These are phyloP conservation scores for Epinephelus fuscoguttatus DNA, from an alignment of 2,113 vertebrate species.

Conservation along the genomic window DNA sequence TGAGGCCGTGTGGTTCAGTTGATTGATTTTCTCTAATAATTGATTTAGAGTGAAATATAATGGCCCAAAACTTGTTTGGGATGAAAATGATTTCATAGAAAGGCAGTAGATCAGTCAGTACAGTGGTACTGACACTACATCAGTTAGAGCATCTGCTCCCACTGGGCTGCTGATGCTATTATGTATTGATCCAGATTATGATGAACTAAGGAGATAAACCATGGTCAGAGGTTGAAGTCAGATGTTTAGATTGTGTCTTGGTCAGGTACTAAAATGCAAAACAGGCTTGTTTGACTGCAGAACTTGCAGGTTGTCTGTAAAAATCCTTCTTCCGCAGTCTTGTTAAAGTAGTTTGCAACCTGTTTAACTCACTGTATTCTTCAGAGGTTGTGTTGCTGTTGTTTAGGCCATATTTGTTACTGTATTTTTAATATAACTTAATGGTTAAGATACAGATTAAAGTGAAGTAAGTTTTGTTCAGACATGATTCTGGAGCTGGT, in stretches of 20 bases:
- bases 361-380: neutral
- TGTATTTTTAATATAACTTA: neutral
- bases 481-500: neutral
- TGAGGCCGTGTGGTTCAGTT: neutral
- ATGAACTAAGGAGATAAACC: neutral
- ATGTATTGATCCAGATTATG: neutral
- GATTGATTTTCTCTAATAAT: neutral
- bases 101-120: neutral
- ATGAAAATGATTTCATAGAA: neutral
- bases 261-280: conserved; percentile 5
- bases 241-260: conserved; percentile 12
- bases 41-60: conserved; percentile 6
- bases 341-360: neutral
- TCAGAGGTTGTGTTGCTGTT: neutral
- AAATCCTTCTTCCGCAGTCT: neutral
- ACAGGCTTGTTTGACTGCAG: conserved; percentile 1
- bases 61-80: neutral
- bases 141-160: neutral
- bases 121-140: neutral
- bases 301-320: neutral
- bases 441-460: neutral
- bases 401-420: neutral
- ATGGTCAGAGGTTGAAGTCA: neutral
- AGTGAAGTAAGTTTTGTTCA: neutral
- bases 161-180: neutral